A percentile compares a stretch with the other conserved stretches of the same genome.
Evolutionary conservation across 2,888 invertebrate genomes (phyloP).

Genomic region (Amphipoea lucens): DNA sequence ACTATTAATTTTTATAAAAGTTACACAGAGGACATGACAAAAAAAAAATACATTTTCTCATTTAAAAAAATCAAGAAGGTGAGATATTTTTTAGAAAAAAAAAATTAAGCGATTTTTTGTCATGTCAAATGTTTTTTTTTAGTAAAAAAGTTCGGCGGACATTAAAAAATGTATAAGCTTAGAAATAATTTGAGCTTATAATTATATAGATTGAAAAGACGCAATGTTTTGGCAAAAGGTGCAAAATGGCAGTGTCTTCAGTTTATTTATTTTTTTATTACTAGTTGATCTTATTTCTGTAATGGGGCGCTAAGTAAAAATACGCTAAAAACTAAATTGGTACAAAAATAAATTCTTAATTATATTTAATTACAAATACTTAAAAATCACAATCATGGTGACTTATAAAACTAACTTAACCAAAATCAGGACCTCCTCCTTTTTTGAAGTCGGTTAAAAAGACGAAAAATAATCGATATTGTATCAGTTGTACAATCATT

Average conservation of each 20-base stretch:
- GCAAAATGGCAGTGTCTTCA: conserved; percentile 83
- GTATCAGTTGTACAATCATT: conserved; percentile 57
- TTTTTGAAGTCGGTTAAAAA: conserved; percentile 37
- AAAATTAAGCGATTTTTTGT: conserved; percentile 20
- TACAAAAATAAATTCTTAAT: conserved; percentile 87
- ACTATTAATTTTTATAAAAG: conserved; percentile 65
- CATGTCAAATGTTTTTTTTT: conserved; percentile 50
- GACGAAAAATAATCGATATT: conserved; percentile 26
- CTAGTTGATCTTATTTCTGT: conserved; percentile 70
- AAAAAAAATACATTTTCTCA: conserved; percentile 5
- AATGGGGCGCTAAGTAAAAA: conserved; percentile 59
- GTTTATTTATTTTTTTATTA: conserved; percentile 23
- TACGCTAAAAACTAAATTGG: conserved; percentile 75
- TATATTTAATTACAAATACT: conserved; percentile 75
- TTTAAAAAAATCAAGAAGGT: neutral
- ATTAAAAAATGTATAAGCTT: conserved; percentile 55
- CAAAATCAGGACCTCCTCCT: conserved; percentile 20
- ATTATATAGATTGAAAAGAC: conserved; percentile 37
- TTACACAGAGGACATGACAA: conserved; percentile 64
- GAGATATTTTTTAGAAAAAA: neutral
- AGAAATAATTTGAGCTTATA: conserved; percentile 60
- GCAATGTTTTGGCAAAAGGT: conserved; percentile 74
- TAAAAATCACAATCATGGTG: conserved; percentile 87
- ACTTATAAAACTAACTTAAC: conserved; percentile 76
- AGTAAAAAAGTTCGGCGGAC: conserved; percentile 56